phyloP scores from a whole-genome alignment of 2,888 invertebrate genomes.

The Trichogramma evanescens region DNA sequence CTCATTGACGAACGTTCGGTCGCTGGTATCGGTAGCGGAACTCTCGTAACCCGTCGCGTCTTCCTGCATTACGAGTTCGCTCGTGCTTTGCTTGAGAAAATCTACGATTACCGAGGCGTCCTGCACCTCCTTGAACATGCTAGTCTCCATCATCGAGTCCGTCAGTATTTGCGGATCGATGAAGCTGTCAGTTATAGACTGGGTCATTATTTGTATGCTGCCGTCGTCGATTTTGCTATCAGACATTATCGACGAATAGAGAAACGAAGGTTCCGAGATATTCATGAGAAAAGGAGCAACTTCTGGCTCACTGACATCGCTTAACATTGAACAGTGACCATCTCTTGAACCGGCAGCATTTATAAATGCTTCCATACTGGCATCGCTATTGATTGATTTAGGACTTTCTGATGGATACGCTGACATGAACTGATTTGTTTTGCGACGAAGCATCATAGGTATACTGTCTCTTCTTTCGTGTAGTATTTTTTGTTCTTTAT shows the following conservation, averaged over 20 bases:
- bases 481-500: constrained; percentile 3
- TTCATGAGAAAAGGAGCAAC: constrained; percentile 37
- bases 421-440: constrained; percentile 21
- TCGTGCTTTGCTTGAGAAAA: constrained; percentile 18
- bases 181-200: constrained; percentile 21
- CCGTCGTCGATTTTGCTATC: constrained; percentile 21
- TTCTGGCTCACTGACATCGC: constrained; percentile 36
- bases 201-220: constrained; percentile 10
- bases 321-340: constrained; percentile 40
- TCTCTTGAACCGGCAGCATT: constrained; percentile 38
- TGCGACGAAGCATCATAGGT: constrained; percentile 23
- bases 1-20: constrained; percentile 15
- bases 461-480: constrained; percentile 18
- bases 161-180: constrained; percentile 36
- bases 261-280: constrained; percentile 38
- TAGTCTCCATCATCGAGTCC: constrained; percentile 40
- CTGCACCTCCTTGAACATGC: constrained; percentile 34
- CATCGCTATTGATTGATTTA: constrained; percentile 31
- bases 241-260: constrained; percentile 33
- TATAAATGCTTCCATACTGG: constrained; percentile 41
- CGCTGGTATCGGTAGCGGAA: constrained; percentile 6
- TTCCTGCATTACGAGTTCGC: constrained; percentile 9
- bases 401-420: constrained; percentile 20
- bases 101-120: constrained; percentile 22
- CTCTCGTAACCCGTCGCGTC: constrained; percentile 11